Conservation (phyloP, 2,797 vertebrate genomes). For the Adelosebastes latens region DNA sequence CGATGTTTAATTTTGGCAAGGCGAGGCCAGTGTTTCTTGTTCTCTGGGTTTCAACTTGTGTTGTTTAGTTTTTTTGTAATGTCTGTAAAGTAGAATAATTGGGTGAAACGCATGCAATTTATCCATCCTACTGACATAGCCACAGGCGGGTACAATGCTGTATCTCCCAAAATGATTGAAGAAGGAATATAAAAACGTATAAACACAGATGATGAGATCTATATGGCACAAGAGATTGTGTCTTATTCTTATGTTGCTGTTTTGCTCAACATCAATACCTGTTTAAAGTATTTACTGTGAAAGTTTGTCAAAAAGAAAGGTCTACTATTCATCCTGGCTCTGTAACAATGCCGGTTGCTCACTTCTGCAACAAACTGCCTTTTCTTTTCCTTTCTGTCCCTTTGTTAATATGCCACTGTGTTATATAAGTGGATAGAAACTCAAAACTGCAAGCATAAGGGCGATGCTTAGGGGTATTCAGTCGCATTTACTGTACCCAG, state of each 20-base stretch:
- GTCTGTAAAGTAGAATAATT: conserved; percentile 19
- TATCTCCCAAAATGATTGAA: neutral
- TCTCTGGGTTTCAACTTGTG: conserved; percentile 18
- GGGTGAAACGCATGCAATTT: neutral
- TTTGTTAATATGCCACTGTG: conserved; percentile 17
- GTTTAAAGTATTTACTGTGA: neutral
- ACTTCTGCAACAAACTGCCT: neutral
- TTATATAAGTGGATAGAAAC: conserved; percentile 19
- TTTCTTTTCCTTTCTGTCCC: neutral
- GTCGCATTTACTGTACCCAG: conserved; percentile 39
- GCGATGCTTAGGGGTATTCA: conserved; percentile 27
- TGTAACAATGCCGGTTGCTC: conserved; percentile 5
- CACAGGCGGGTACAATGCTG: neutral
- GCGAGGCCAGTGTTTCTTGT: conserved; percentile 2
- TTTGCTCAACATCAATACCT: neutral
- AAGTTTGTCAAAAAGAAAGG: neutral
- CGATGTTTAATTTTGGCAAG: conserved; percentile 53
- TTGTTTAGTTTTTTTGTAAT: conserved; percentile 1
- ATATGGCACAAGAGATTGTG: neutral
- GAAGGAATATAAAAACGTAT: conserved; percentile 1
- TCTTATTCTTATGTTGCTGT: neutral
- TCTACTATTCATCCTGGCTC: neutral
- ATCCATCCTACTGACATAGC: neutral
- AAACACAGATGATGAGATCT: neutral
- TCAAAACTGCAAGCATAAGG: conserved; percentile 26